A percentile compares a stretch with the other conserved stretches of the same genome.
Conservation (phyloP, 2,113 vertebrate genomes). For the Ctenodactylus gundi region DNA sequence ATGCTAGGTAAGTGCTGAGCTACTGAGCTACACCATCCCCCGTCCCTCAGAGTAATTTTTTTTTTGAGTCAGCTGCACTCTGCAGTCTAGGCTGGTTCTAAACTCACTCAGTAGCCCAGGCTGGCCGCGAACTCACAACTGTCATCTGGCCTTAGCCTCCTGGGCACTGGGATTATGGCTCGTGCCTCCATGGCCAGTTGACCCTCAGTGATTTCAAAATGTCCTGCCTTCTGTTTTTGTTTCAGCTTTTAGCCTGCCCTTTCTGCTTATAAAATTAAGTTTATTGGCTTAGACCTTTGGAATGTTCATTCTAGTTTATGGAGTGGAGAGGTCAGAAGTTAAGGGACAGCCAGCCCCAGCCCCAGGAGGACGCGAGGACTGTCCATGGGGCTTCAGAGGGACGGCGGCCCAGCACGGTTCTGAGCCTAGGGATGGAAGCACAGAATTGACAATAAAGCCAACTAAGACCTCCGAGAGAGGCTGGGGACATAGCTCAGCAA, state of each 20-base stretch:
- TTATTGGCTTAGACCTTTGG: neutral
- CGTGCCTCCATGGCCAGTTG: no score
- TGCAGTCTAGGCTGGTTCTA: no score
- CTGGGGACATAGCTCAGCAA: no score
- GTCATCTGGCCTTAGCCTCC: neutral
- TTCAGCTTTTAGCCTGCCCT: neutral
- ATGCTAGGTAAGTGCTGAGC: no score
- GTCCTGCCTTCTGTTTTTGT: no score
- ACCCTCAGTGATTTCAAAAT: no score
- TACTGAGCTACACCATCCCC: no score
- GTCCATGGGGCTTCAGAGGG: neutral
- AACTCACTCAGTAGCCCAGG: no score
- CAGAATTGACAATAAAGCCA: neutral
- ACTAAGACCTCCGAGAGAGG: neutral
- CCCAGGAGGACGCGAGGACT: neutral
- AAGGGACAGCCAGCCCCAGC: neutral
- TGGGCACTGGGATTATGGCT: neutral
- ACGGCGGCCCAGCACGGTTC: no score
- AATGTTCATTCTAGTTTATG: neutral
- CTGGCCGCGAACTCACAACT: no score
- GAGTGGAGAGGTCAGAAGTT: neutral
- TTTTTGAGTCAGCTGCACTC: no score
- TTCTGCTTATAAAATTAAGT: neutral
- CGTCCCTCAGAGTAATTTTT: no score
- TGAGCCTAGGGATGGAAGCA: neutral